phyloP scores from a whole-genome alignment of 1,140 invertebrate genomes.

The Manduca sexta region DNA sequence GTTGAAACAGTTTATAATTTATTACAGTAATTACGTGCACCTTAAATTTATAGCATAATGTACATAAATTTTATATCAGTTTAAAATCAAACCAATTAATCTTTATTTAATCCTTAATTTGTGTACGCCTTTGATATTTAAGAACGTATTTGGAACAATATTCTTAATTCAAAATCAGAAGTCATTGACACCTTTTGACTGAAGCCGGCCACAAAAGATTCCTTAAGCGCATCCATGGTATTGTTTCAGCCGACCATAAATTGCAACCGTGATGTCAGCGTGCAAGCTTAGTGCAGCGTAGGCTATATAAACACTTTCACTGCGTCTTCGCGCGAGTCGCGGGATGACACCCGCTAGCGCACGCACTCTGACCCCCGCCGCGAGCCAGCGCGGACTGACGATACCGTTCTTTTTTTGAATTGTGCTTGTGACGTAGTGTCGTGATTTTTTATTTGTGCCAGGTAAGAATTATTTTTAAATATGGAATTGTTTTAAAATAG shows the following conservation, averaged over 20 bases:
- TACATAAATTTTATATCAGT: too few species aligned
- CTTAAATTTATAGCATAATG: too few species aligned
- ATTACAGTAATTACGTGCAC: too few species aligned
- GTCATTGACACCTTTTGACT: too few species aligned
- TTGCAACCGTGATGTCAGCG: conserved; percentile 32
- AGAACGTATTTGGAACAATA: too few species aligned
- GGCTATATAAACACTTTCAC: conserved; percentile 68
- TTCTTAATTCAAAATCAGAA: too few species aligned
- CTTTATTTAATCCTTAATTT: too few species aligned
- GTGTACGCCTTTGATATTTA: too few species aligned
- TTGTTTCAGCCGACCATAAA: conserved; percentile 20
- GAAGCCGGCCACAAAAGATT: not conserved
- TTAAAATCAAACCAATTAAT: too few species aligned
- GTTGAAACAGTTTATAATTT: too few species aligned
- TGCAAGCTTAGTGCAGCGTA: conserved; percentile 26
- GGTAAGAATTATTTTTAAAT: conserved; percentile 34
- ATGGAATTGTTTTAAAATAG: conserved; percentile 7
- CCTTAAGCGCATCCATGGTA: conserved; percentile 13
- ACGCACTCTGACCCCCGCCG: conserved; percentile 54
- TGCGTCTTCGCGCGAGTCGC: conserved; percentile 45
- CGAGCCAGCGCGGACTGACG: conserved; percentile 22
- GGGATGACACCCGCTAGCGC: conserved; percentile 26
- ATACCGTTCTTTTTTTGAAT: conserved; percentile 8
- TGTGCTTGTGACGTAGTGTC: conserved; percentile 49
- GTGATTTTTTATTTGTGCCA: conserved; percentile 43